These are phyloP conservation scores for Drosophila nigricruria DNA, from an alignment of 2,888 invertebrate species.

Conservation along the genomic window DNA sequence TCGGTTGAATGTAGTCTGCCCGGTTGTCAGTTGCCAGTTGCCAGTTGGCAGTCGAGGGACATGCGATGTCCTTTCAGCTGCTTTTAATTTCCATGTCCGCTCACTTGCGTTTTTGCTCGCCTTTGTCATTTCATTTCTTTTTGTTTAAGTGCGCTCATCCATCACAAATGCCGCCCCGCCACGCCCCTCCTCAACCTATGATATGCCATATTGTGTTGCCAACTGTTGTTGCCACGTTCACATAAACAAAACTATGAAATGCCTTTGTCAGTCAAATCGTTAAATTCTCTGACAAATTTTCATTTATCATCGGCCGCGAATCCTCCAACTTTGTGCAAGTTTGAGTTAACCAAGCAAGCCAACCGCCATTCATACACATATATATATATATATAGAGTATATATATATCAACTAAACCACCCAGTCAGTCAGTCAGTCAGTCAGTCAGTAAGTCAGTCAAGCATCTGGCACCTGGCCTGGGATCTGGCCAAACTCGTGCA, in stretches of 20 bases:
- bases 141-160: constrained; percentile 68
- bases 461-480: constrained; percentile 68
- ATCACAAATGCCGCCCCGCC: constrained; percentile 35
- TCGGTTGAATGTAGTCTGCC: constrained; percentile 17
- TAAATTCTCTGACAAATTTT: constrained; percentile 74
- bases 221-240: constrained; percentile 39
- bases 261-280: constrained; percentile 77
- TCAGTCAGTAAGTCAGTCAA: constrained; percentile 43
- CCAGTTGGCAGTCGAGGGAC: constrained; percentile 24
- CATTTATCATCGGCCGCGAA: constrained; percentile 65
- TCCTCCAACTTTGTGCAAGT: constrained; percentile 61
- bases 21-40: constrained; percentile 16
- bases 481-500: constrained; percentile 46
- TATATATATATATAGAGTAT: not conserved
- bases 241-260: constrained; percentile 78
- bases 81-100: constrained; percentile 62
- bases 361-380: constrained; percentile 3
- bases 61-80: constrained; percentile 62
- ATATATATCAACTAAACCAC: constrained; percentile 8
- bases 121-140: constrained; percentile 54
- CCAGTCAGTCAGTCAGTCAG: constrained; percentile 19
- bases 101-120: constrained; percentile 66
- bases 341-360: constrained; percentile 40
- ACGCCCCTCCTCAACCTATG: constrained; percentile 5
- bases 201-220: constrained; percentile 13